Conservation (phyloP, 1,140 invertebrate genomes). For the Agraylea sexmaculata region DNA sequence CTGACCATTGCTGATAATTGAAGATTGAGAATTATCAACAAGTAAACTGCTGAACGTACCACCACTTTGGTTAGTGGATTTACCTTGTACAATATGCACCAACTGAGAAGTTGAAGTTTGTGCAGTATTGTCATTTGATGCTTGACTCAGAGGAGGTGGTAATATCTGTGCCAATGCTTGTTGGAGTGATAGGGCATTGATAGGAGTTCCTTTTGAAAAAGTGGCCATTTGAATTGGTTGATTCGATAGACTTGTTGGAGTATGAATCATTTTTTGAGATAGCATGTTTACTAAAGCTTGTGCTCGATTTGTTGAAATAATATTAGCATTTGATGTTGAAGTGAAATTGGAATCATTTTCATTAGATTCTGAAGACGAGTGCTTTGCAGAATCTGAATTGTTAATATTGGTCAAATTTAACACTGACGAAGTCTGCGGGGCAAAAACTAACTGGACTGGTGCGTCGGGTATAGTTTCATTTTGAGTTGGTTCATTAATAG, state of each 20-base stretch:
- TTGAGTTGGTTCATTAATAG: too few relatives aligned
- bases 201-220: constrained; percentile 29
- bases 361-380: constrained; percentile 32
- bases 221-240: constrained; percentile 25
- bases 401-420: constrained; percentile 16
- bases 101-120: constrained; percentile 29
- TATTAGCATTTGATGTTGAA: constrained; percentile 24
- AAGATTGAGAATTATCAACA: constrained; percentile 32
- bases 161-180: constrained; percentile 38
- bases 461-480: constrained; percentile 12
- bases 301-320: constrained; percentile 21
- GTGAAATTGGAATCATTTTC: constrained; percentile 34
- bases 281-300: constrained; percentile 29
- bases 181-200: constrained; percentile 35
- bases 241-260: constrained; percentile 17
- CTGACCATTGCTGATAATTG: constrained; percentile 30
- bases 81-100: constrained; percentile 39
- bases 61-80: constrained; percentile 25
- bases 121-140: constrained; percentile 24
- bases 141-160: constrained; percentile 34
- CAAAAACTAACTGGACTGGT: constrained; percentile 11
- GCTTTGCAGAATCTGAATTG: constrained; percentile 24
- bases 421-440: constrained; percentile 9
- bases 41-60: constrained; percentile 30
- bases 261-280: constrained; percentile 27